Conservation (phyloP, 2,888 invertebrate species). For the Cabera pusaria region DNA sequence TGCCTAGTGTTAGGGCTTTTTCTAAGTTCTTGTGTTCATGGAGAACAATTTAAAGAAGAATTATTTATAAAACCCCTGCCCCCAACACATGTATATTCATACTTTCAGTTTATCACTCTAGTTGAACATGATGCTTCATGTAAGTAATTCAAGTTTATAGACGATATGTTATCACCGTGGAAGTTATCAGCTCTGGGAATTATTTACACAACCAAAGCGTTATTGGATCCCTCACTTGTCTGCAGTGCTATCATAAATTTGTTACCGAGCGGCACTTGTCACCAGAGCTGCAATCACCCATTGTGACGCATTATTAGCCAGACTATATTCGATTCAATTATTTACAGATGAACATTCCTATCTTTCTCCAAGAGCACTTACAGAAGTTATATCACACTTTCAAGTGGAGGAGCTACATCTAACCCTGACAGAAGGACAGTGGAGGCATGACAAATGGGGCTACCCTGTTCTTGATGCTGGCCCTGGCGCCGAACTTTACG, state of each 20-base stretch:
- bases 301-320: too few species aligned
- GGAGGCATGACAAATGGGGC: constrained; percentile 97
- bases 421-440: constrained; percentile 95
- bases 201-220: too few species aligned
- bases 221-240: too few species aligned
- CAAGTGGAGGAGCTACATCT: constrained; percentile 95
- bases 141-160: too few species aligned
- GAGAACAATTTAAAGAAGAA: constrained; percentile 94
- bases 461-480: constrained; percentile 95
- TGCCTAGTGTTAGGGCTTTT: constrained; percentile 26
- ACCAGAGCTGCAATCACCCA: too few species aligned
- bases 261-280: too few species aligned
- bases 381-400: constrained; percentile 93
- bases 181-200: too few species aligned
- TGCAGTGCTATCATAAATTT: too few species aligned
- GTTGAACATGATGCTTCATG: constrained; percentile 86
- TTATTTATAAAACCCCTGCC: constrained; percentile 92
- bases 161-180: too few species aligned
- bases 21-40: constrained; percentile 35
- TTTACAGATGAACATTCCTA: constrained; percentile 91
- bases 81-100: constrained; percentile 92
- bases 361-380: constrained; percentile 93
- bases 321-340: constrained; percentile 6
- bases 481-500: constrained; percentile 96
- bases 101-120: constrained; percentile 95